Base-by-base conservation (phyloP, 2,113 vertebrate species). In the Cisticola juncidis region DNA sequence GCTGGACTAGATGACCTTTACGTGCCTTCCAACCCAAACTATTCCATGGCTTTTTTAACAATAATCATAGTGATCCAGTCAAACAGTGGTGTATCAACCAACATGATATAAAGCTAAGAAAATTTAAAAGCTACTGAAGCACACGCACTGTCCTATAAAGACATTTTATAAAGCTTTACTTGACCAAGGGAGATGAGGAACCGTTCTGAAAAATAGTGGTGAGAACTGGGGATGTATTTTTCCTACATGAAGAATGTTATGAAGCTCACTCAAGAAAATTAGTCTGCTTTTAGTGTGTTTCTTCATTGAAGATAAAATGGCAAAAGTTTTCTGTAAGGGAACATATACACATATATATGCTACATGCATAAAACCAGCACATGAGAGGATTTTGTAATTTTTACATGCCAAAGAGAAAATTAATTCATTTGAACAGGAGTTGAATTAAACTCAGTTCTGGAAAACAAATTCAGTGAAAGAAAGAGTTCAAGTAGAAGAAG, bases 321-420 rank as follows among this genome's bases (percentile, higher is more conserved):
- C 40, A 87, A 28, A 73, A 58, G 25, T 38, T 80, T 82, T 89
- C 62, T 72, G n/a, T 33, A 94, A 68, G 36, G 44, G 42, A 94
- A 76, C 57, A 45, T 53, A 73, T 16, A 81, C 11, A 66, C 21
- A 79, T 62, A 44, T 62, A 38, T 68, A 44, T 79, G 95, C 51
- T 64, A 86, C 56, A 58, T 5, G 19, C 51, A 81, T 81, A 66
- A 93, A 92, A 92, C 79, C 26, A 83, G 70, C 78, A 45, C 2
- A 10, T 57, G 50, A 77, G 56, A 35, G 29, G 12, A 42, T 78
- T 82, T 36, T 66, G 85, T 70, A 17, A 64, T 90, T 86, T 70
- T 88, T 64, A 93, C 89, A 73, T 64, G 58, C 61, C 64, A 87
- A 96, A 65, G 25, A 89, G 91, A 82, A 95, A 91, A 83, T 80